phyloP scores from a whole-genome alignment of 2,888 invertebrate genomes.

The Ormyrus thymus region DNA sequence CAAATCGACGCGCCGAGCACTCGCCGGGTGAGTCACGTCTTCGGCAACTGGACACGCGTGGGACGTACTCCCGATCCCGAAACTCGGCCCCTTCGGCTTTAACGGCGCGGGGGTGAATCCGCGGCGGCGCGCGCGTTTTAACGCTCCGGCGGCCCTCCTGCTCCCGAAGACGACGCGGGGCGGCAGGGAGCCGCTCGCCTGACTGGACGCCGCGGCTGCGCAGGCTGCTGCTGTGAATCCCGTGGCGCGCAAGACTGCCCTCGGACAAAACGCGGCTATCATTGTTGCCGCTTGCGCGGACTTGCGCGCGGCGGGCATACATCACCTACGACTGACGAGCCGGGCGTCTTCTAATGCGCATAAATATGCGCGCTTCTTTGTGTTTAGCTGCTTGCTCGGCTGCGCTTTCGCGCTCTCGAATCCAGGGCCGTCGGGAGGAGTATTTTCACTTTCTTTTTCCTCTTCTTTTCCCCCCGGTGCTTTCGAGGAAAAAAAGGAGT shows the following conservation, averaged over 20 bases:
- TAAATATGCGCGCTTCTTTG: slow-evolving; percentile 25
- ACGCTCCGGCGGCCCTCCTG: not conserved
- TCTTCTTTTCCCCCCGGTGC: too few species aligned
- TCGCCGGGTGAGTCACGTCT: too few species aligned
- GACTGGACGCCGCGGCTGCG: not conserved
- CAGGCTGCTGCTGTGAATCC: slow-evolving; percentile 66
- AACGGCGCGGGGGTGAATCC: too few species aligned
- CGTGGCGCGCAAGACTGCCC: slow-evolving; percentile 65
- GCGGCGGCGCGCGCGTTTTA: not conserved
- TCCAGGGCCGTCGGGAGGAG: too few species aligned
- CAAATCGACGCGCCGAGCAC: too few species aligned
- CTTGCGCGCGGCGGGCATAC: slow-evolving; percentile 1
- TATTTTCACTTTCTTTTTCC: too few species aligned
- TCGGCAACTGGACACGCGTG: too few species aligned
- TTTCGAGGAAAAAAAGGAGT: too few species aligned
- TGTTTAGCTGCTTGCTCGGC: too few species aligned
- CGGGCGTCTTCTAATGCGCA: not conserved
- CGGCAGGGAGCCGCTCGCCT: not conserved
- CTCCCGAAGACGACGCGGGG: not conserved
- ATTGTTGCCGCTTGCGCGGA: slow-evolving; percentile 52
- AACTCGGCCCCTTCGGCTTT: too few species aligned
- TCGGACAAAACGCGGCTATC: slow-evolving; percentile 66
- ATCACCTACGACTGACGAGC: not conserved
- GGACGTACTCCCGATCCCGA: too few species aligned
- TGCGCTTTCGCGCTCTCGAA: too few species aligned